A percentile compares a stretch with the other conserved stretches of the same genome.
Evolutionary conservation across 1,140 invertebrate genomes (phyloP).

Genomic region (Drosophila parvula): DNA sequence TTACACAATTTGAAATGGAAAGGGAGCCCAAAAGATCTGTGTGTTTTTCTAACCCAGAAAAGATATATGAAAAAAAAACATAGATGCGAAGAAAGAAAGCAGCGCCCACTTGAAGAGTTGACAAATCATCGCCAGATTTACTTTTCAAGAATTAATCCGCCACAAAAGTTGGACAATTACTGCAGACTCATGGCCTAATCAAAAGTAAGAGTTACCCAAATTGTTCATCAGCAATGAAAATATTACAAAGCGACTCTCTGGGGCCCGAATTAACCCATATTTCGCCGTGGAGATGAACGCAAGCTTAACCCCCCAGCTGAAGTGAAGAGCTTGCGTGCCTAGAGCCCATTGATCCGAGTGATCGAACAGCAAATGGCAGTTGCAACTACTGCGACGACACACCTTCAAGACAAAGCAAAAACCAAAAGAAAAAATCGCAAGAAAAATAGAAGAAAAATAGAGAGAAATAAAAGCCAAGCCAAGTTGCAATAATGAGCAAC

Average conservation of each 20-base stretch:
- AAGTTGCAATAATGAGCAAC: slow-evolving; percentile 66
- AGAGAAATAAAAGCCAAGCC: slow-evolving; percentile 21
- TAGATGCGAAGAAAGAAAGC: slow-evolving; percentile 16
- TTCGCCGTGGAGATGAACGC: slow-evolving; percentile 31
- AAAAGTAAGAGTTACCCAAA: slow-evolving; percentile 81
- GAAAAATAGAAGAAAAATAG: slow-evolving; percentile 8
- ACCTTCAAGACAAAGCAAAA: slow-evolving; percentile 43
- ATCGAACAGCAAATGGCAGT: slow-evolving; percentile 62
- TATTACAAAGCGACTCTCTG: slow-evolving; percentile 54
- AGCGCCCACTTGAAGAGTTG: slow-evolving; percentile 47
- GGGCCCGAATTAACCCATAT: slow-evolving; percentile 72
- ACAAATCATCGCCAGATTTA: slow-evolving; percentile 79
- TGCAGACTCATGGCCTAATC: slow-evolving; percentile 74
- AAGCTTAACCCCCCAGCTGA: slow-evolving; percentile 15
- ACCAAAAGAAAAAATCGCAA: background rate
- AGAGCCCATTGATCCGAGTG: slow-evolving; percentile 72
- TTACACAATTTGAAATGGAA: slow-evolving; percentile 76
- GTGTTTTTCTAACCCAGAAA: slow-evolving; percentile 72
- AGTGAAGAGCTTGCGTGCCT: slow-evolving; percentile 38
- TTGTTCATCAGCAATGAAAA: slow-evolving; percentile 78
- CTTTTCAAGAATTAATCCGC: slow-evolving; percentile 81
- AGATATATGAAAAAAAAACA: background rate
- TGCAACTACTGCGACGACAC: slow-evolving; percentile 70
- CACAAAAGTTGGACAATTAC: slow-evolving; percentile 32
- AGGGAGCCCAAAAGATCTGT: slow-evolving; percentile 18